These are phyloP conservation scores for Phalloptychus januarius DNA, from an alignment of 2,797 vertebrate genomes.

Conservation along the genomic window DNA sequence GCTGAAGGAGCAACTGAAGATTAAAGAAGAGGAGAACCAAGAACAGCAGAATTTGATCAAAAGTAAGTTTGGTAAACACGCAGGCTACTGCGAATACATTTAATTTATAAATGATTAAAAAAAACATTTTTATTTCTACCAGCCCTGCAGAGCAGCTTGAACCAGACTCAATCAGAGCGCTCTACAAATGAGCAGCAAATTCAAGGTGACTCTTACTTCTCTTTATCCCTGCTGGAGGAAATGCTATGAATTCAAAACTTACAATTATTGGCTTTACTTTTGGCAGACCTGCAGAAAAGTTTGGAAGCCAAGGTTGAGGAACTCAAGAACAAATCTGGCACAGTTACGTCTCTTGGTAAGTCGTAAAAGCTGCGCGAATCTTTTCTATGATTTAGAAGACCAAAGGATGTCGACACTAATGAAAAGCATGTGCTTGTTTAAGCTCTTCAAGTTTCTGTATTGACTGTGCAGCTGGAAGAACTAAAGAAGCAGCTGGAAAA, in stretches of 20 bases:
- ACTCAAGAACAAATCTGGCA: constrained; percentile 26
- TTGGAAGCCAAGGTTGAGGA: constrained; percentile 40
- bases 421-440: not conserved
- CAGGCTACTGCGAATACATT: not conserved
- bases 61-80: constrained; percentile 22
- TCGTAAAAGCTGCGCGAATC: not conserved
- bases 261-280: not conserved
- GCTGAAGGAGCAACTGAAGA: constrained; percentile 33
- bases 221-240: not conserved
- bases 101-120: not conserved
- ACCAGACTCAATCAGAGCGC: constrained; percentile 31
- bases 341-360: constrained; percentile 51
- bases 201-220: constrained; percentile 26
- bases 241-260: not conserved
- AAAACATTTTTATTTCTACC: not conserved
- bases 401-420: not conserved
- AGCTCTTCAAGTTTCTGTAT: constrained; percentile 58
- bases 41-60: constrained; percentile 30
- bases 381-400: not conserved
- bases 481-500: constrained; percentile 35
- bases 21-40: not conserved
- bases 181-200: not conserved
- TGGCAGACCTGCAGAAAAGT: constrained; percentile 41
- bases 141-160: constrained; percentile 49
- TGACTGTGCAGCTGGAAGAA: constrained; percentile 36